phyloP scores from a whole-genome alignment of 2,113 vertebrate genomes.

The Leiothrix lutea region DNA sequence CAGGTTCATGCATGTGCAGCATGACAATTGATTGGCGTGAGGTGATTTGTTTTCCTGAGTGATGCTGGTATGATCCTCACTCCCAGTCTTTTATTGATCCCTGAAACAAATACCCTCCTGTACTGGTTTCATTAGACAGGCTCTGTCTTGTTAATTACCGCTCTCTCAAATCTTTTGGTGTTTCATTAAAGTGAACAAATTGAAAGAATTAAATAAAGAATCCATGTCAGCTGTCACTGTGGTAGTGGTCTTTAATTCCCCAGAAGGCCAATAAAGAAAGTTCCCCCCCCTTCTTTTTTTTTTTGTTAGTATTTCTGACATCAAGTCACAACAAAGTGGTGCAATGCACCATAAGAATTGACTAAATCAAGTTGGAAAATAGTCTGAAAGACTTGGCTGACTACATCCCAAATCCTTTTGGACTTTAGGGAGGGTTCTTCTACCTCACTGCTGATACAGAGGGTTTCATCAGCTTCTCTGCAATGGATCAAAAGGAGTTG shows the following conservation, averaged over 20 bases:
- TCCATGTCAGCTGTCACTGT: slow-evolving; percentile 49
- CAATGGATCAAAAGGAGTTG: neutral
- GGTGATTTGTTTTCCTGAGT: slow-evolving; percentile 80
- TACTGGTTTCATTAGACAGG: slow-evolving; percentile 83
- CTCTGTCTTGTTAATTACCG: slow-evolving; percentile 87
- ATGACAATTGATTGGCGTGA: slow-evolving; percentile 69
- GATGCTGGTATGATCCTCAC: slow-evolving; percentile 70
- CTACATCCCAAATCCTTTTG: slow-evolving; percentile 54
- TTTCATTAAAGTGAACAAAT: slow-evolving; percentile 91
- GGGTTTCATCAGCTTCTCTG: slow-evolving; percentile 5
- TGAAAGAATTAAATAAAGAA: slow-evolving; percentile 86
- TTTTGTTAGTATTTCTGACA: neutral
- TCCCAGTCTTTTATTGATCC: slow-evolving; percentile 82
- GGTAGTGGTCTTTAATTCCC: slow-evolving; percentile 27
- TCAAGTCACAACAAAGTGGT: slow-evolving; percentile 19
- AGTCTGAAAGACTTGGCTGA: slow-evolving; percentile 46
- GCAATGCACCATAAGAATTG: slow-evolving; percentile 27
- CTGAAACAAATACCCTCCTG: slow-evolving; percentile 76
- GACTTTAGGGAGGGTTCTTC: slow-evolving; percentile 38
- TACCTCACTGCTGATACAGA: neutral
- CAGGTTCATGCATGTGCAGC: slow-evolving; percentile 68
- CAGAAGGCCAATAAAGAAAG: slow-evolving; percentile 7
- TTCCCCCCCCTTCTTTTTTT: neutral
- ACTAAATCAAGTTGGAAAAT: slow-evolving; percentile 54
- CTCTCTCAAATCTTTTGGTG: slow-evolving; percentile 85